These are phyloP conservation scores for Pipra filicauda DNA, from an alignment of 2,113 vertebrate species.

Conservation along the genomic window DNA sequence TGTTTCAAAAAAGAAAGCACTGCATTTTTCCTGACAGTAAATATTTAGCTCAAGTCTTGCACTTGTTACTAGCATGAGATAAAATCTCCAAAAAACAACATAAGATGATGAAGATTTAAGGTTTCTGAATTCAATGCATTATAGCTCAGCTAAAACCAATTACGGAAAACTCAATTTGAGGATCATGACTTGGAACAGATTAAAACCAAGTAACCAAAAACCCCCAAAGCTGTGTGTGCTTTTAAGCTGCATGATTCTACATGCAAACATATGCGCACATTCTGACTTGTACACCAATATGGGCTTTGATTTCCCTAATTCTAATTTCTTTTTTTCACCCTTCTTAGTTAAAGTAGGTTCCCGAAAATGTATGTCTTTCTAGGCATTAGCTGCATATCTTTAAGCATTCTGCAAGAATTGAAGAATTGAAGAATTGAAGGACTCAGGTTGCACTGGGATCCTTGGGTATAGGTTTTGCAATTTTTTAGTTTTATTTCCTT, in stretches of 20 bases:
- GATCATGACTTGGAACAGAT: background rate
- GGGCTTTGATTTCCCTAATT: background rate
- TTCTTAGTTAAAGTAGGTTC: background rate
- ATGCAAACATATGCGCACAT: background rate
- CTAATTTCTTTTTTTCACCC: background rate
- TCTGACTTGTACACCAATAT: background rate
- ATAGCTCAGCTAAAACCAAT: background rate
- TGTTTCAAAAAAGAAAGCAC: background rate
- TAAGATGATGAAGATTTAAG: background rate
- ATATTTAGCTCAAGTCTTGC: background rate
- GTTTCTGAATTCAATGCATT: background rate
- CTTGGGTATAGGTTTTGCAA: background rate
- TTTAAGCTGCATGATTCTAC: background rate
- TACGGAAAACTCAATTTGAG: background rate
- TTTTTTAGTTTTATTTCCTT: background rate
- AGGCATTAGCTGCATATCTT: background rate
- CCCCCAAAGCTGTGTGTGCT: background rate
- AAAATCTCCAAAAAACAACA: background rate
- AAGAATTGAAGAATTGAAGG: too few species aligned
- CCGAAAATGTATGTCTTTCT: background rate
- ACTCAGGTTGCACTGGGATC: background rate
- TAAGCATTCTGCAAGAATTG: background rate
- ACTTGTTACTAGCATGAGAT: background rate
- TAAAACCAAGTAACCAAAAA: constrained; percentile 2
- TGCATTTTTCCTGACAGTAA: background rate